Percentiles rank a stretch among this genome's conserved stretches.
phyloP scores from a whole-genome alignment of 2,888 invertebrate species.

The Frankliniella intonsa region DNA sequence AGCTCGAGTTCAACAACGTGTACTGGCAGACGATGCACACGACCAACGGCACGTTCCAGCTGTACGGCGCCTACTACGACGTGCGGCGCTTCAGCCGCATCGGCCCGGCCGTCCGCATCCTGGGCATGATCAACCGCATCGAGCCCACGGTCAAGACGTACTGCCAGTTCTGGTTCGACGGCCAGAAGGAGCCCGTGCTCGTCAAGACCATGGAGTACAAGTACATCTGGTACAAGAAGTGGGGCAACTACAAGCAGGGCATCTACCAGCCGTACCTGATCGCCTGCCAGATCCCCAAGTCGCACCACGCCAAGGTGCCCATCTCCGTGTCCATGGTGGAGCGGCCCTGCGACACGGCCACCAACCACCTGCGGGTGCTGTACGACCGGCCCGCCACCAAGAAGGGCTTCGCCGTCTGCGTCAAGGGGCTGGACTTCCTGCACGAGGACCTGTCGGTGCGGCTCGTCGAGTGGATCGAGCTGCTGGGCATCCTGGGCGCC shows the following conservation, averaged over 20 bases:
- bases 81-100: slow-evolving; percentile 69
- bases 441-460: slow-evolving; percentile 86
- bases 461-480: slow-evolving; percentile 91
- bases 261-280: slow-evolving; percentile 87
- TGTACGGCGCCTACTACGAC: slow-evolving; percentile 87
- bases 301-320: slow-evolving; percentile 65
- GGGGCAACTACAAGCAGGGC: slow-evolving; percentile 89
- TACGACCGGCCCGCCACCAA: slow-evolving; percentile 67
- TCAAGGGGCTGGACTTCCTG: slow-evolving; percentile 88
- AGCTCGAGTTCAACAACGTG: slow-evolving; percentile 86
- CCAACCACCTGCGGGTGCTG: slow-evolving; percentile 77
- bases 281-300: slow-evolving; percentile 79
- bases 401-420: slow-evolving; percentile 85
- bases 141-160: slow-evolving; percentile 76
- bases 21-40: slow-evolving; percentile 87
- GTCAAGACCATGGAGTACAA: slow-evolving; percentile 83
- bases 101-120: slow-evolving; percentile 76
- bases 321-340: slow-evolving; percentile 82
- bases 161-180: slow-evolving; percentile 88
- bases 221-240: slow-evolving; percentile 90
- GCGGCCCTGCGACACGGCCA: slow-evolving; percentile 76
- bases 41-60: slow-evolving; percentile 73
- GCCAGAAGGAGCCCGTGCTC: slow-evolving; percentile 72
- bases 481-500: slow-evolving; percentile 78
- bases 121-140: slow-evolving; percentile 86